Evolutionary conservation across 2,888 invertebrate species (phyloP), one percentile per base, ranked within the genome.

Genomic region (Marasmarcha lunaedactyla): DNA sequence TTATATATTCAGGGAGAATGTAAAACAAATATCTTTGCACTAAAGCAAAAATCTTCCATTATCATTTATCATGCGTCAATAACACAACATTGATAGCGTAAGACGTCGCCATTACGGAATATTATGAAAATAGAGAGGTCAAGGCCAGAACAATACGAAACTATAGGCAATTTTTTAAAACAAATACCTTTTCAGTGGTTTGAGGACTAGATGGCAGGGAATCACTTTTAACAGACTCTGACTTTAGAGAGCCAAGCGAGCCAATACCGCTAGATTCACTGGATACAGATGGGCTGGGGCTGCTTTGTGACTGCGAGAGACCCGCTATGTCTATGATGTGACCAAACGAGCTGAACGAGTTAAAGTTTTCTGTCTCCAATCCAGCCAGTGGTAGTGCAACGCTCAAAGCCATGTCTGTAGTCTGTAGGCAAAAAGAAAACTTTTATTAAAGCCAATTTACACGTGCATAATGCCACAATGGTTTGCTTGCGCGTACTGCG

Each of bases 211-310:
- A 71, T 39, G 85, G 83, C 46, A 84, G 59, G 55, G 81, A 81
- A 59, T 76, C 81, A 59, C 66, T 74, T 56, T 66, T 71, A 46
- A 79, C 70, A 37, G 83, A 85, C 63, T 83, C 84, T 39, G 76
- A 74, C 63, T 84, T 83, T 51, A 85, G 77, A 49, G 85, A 84
- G 48, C 79, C 84, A 52, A 87, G 61, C 51, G 87, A 87, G 52
- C 86, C 84, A 64, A 87, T 78, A 60, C 87, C 87, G 71, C 87
- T 87, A 55, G 87, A 87, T 66, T 87, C 87, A 58, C 87, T 87
- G 56, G 81, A 85, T 61, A 79, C 77, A 56, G 86, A 86, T 50
- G 87, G 86, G 50, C 81, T 79, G 27, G 85, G 85, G 61, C 85
- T 84, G 39, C 84, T 68, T 57, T 84, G 81, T 36, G 81, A 79